Base-by-base conservation (phyloP, 2,113 vertebrate genomes). In the Excalfactoria chinensis region DNA sequence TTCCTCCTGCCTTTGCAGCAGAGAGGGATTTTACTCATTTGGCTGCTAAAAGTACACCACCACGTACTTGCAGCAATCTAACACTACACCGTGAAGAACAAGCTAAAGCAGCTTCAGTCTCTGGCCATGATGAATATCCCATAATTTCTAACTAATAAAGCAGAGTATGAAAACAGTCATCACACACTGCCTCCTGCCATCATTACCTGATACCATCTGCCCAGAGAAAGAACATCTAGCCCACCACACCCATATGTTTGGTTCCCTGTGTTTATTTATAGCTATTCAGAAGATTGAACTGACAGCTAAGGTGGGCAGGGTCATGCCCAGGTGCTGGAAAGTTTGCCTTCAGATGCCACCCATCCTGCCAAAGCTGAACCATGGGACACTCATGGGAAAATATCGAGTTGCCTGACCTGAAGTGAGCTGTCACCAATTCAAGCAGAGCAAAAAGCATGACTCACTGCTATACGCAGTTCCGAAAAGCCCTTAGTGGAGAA, bases 401-500 rank as follows among this genome's bases (percentile, higher is more conserved):
- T 49, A 77, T 76, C 62, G 79, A 67, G 72, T 9, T 67, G 82
- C 76, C 40, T 85, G 78, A 81, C 79, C 89, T 84, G 43, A 94
- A 95, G 79, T 74, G 82, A 93, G 94, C 75, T 74, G 78, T 71
- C 91, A 92, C 89, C 89, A 93, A 95, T 92, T 92, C 78, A 58
- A 92, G 60, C 41, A 70, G 77, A 78, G 72, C 89, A 76, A 91
- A 93, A 95, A 88, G 34, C 89, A 86, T 95, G 94, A 95, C 85
- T 96, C 94, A 96, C 23, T 60, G 69, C 72, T 77, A 51, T 15
- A 53, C 71, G 79, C 75, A 80, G 85, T 86, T 96, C 91, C 41
- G 0, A 95, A 93, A 96, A 95, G 72, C 87, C 89, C 89, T 95
- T 74, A 86, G 89, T 37, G 75, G 82, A 96, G 94, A 82, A 95